Percentiles rank a stretch among this genome's conserved stretches.
These are phyloP conservation scores for Tretioscincus oriximinensis DNA, from an alignment of 2,113 vertebrate species.

Conservation along the genomic window DNA sequence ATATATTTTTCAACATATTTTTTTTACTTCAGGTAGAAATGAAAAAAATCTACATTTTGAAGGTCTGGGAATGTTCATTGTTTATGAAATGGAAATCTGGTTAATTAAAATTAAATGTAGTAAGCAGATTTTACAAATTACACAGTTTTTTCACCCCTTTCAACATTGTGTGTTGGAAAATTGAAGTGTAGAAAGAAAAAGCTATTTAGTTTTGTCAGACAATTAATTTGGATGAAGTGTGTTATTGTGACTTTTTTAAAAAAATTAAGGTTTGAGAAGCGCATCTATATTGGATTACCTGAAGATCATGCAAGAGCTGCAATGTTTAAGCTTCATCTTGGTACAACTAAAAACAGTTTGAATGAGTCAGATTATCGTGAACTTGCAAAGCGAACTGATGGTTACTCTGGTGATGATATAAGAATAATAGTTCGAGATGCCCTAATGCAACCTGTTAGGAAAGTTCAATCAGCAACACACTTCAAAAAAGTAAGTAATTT, in stretches of 20 bases:
- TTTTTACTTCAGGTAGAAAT: no score
- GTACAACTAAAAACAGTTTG: conserved; percentile 82
- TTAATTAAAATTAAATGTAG: no score
- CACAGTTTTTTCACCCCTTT: no score
- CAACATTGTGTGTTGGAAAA: no score
- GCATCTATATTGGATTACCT: conserved; percentile 96
- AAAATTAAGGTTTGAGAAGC: conserved; percentile 89
- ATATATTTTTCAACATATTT: no score
- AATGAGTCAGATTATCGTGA: conserved; percentile 82
- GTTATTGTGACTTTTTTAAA: conserved; percentile 33
- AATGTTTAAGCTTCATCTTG: conserved; percentile 95
- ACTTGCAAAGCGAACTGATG: conserved; percentile 87
- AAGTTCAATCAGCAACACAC: conserved; percentile 95
- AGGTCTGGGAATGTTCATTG: no score
- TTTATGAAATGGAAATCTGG: no score
- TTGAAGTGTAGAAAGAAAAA: no score
- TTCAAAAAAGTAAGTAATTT: conserved; percentile 85
- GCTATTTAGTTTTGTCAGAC: conserved; percentile 26
- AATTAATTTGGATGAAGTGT: conserved; percentile 35
- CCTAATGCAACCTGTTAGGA: conserved; percentile 95
- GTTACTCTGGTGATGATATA: conserved; percentile 94
- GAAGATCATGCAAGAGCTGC: conserved; percentile 89
- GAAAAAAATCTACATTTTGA: no score
- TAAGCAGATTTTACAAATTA: no score
- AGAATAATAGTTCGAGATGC: conserved; percentile 93